Evolutionary conservation across 2,797 vertebrate species (phyloP).

Genomic region (Euthynnus affinis): DNA sequence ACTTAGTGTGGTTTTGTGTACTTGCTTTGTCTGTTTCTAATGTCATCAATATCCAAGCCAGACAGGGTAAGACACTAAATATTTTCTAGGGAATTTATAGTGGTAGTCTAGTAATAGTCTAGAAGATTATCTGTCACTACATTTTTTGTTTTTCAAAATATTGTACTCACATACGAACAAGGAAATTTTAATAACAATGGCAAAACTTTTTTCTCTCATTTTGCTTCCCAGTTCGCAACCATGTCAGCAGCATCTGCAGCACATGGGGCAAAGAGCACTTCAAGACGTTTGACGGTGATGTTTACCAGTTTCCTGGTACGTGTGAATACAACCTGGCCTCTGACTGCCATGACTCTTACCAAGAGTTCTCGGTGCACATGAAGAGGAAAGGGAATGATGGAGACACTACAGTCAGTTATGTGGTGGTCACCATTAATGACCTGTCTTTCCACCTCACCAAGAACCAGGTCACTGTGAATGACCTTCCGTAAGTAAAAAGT

Average conservation of each 20-base stretch:
- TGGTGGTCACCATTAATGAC: constrained; percentile 89
- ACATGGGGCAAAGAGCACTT: constrained; percentile 96
- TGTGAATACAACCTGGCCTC: constrained; percentile 95
- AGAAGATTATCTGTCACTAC: no score
- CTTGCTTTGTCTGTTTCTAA: constrained; percentile 59
- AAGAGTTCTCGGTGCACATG: constrained; percentile 92
- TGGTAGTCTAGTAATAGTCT: no score
- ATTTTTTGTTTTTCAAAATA: no score
- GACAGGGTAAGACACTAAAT: constrained; percentile 68
- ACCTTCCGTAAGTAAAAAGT: constrained; percentile 84
- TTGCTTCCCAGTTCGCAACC: constrained; percentile 83
- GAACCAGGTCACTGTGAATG: constrained; percentile 82
- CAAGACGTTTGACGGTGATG: constrained; percentile 94
- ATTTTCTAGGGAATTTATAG: no score
- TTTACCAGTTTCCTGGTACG: constrained; percentile 90
- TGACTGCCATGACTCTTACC: constrained; percentile 88
- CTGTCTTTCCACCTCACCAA: constrained; percentile 84
- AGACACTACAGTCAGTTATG: constrained; percentile 82
- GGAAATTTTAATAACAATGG: no score
- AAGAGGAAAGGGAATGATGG: constrained; percentile 74
- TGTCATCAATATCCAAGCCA: constrained; percentile 56
- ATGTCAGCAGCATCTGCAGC: constrained; percentile 93
- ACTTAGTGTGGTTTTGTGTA: constrained; percentile 65
- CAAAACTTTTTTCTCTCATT: neutral
- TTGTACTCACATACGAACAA: no score